Base-by-base conservation (phyloP, 2,113 vertebrate species). In the Ciconia stormi region DNA sequence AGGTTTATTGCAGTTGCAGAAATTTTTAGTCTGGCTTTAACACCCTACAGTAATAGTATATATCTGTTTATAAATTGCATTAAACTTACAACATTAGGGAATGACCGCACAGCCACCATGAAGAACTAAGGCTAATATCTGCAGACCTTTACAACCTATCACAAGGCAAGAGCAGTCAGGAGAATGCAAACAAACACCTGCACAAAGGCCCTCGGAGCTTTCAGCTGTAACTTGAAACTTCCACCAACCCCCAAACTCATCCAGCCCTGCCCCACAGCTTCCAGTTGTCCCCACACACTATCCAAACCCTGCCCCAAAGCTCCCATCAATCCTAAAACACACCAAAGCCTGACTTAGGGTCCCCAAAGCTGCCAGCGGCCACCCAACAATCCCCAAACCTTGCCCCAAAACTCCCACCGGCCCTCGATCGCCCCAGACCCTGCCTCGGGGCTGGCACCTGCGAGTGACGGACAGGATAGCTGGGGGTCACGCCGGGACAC, bases 91-190 rank as follows among this genome's bases (percentile, higher is more conserved):
- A 13, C 36, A 25, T 9, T 17, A 46, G 34, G 66, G 42, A 46
- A 56, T 36, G 55, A 32, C 20, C 0, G 0, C 1, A 9, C 27
- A 6, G 38, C 3, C 10, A 15, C 25, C 34, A 16, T 3, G 2
- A n/a, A 19, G 12, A 67, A 3, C 32, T 10, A 5, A 32, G 47
- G 59, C 32, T 44, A 14, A 4, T 15, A 18, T 29, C 40, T 56
- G 50, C 40, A 55, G 67, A 27, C 13, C 38, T 58, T 32, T 1
- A 3, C 21, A 6, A 17, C 21, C 34, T 63, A 9, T 3, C 34
- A 6, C 36, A 14, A 29, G 14, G 26, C 67, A 16, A 1, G 6
- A 49, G 38, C 44, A 23, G 36, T 0, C 29, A 11, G 59, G 19
- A 22, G n/a, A 22, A 23, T 2, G 16, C 13, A 21, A 20, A 11